These are phyloP conservation scores for Rhagonycha lutea DNA, from an alignment of 2,888 invertebrate species.

Conservation along the genomic window DNA sequence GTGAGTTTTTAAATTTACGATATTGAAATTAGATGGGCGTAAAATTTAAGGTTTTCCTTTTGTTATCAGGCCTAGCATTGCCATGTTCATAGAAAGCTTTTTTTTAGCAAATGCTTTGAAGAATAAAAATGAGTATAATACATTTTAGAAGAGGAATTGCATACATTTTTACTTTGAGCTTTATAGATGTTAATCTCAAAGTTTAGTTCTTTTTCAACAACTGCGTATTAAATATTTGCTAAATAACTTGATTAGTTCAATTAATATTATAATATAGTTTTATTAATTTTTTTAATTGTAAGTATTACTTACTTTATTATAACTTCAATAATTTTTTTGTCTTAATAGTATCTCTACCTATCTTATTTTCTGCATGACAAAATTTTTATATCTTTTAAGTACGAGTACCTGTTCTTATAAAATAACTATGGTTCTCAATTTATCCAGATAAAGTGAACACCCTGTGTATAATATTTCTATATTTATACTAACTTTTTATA, in stretches of 20 bases:
- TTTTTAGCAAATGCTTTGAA: background rate
- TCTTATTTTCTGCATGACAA: no score
- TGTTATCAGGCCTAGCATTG: background rate
- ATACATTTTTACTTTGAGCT: background rate
- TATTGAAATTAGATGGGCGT: background rate
- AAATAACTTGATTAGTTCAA: constrained; percentile 32
- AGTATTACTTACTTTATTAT: background rate
- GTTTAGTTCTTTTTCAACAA: background rate
- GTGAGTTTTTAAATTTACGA: background rate
- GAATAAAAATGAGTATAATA: background rate
- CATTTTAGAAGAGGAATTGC: background rate
- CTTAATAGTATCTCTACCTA: no score
- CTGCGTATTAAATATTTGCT: background rate
- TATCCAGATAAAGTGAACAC: no score
- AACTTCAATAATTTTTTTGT: background rate
- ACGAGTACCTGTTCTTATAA: no score
- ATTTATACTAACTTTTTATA: no score
- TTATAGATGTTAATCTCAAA: background rate
- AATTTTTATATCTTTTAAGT: no score
- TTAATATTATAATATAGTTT: background rate
- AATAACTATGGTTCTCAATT: no score
- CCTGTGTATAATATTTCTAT: no score
- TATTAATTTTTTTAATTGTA: no score
- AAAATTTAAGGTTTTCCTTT: background rate
- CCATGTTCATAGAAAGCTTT: background rate